A percentile compares a stretch with the other conserved stretches of the same genome.
These are phyloP conservation scores for Calliphora vomitoria DNA, from an alignment of 2,888 invertebrate genomes.

Conservation along the genomic window DNA sequence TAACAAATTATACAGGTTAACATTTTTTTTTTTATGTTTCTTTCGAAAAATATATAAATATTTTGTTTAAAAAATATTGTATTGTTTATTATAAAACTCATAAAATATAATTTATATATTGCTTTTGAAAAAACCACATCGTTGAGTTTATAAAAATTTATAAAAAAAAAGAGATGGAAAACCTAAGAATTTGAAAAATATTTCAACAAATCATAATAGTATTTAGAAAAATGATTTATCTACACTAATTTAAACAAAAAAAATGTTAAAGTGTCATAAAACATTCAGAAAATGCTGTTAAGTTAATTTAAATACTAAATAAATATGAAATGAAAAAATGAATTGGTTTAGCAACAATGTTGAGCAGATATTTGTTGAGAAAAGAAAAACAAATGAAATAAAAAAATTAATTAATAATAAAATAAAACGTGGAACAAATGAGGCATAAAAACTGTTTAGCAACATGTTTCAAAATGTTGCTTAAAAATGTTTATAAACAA, in stretches of 20 bases:
- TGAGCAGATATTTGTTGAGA: background rate
- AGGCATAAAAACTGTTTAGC: background rate
- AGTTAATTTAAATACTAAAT: slow-evolving; percentile 40
- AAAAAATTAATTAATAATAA: background rate
- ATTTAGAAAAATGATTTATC: slow-evolving; percentile 69
- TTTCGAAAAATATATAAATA: slow-evolving; percentile 18
- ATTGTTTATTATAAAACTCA: slow-evolving; percentile 64
- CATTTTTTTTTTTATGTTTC: background rate
- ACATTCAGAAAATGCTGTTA: slow-evolving; percentile 52
- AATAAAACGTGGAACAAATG: background rate
- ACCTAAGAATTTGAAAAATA: slow-evolving; percentile 33
- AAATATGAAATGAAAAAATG: slow-evolving; percentile 19
- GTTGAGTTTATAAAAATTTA: background rate
- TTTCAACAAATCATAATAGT: slow-evolving; percentile 67
- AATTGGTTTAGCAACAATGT: slow-evolving; percentile 27
- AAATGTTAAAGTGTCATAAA: slow-evolving; percentile 58
- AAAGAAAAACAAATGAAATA: background rate
- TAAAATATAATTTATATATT: slow-evolving; percentile 53
- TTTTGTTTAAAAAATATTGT: slow-evolving; percentile 42
- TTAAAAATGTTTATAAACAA: background rate
- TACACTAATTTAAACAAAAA: slow-evolving; percentile 50
- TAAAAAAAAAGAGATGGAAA: background rate
- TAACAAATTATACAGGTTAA: slow-evolving; percentile 65
- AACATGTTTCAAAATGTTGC: slow-evolving; percentile 44
- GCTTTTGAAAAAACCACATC: slow-evolving; percentile 30